Percentiles rank a stretch among this genome's conserved stretches.
Evolutionary conservation across 2,888 invertebrate genomes (phyloP).

Genomic region (Branchellion lobata): DNA sequence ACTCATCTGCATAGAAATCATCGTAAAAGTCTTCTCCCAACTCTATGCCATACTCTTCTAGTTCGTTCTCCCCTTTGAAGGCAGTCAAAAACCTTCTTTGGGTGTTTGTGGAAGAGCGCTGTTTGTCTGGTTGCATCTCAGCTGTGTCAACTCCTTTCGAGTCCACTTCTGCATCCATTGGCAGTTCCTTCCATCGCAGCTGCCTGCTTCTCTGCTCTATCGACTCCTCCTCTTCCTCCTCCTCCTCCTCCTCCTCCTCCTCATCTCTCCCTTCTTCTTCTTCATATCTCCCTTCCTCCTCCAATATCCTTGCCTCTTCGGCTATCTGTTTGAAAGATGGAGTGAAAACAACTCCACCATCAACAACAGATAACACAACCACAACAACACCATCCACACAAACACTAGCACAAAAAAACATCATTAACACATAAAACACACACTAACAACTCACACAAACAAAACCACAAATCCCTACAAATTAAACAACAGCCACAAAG

Average conservation of each 20-base stretch:
- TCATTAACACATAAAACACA: too few relatives aligned
- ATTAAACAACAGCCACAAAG: not conserved
- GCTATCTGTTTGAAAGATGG: conserved; percentile 12
- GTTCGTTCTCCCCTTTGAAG: not conserved
- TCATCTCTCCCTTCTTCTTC: too few relatives aligned
- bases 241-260: not conserved
- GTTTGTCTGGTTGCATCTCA: not conserved
- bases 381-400: too few relatives aligned
- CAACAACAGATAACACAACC: too few relatives aligned
- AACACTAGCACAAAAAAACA: too few relatives aligned
- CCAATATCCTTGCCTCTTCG: not conserved
- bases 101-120: not conserved
- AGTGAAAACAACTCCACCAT: not conserved
- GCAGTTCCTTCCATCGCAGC: too few relatives aligned
- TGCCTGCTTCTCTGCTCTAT: too few relatives aligned
- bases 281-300: too few relatives aligned
- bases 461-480: too few relatives aligned
- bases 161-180: too few relatives aligned
- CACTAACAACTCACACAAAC: too few relatives aligned
- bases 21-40: not conserved
- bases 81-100: not conserved
- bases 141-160: not conserved
- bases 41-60: not conserved
- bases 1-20: conserved; percentile 1
- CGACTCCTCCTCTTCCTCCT: not conserved